Evolutionary conservation across 2,113 vertebrate species (phyloP).

Genomic region (Cyanoramphus novaezelandiae): DNA sequence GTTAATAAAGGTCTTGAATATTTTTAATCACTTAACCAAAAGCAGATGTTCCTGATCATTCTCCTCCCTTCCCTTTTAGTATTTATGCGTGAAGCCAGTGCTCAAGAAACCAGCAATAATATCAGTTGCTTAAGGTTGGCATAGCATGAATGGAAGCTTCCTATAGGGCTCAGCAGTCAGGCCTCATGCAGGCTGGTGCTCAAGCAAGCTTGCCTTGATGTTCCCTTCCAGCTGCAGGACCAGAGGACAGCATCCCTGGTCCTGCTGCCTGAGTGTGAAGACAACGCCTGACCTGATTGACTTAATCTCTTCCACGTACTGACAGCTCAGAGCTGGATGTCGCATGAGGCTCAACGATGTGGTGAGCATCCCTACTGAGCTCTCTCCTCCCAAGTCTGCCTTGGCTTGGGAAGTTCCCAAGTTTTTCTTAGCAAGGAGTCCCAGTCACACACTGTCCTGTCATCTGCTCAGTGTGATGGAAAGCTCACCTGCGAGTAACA

Average conservation of each 20-base stretch:
- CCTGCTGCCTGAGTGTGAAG: neutral
- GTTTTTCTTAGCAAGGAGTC: neutral
- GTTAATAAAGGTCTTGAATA: neutral
- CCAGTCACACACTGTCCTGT: neutral
- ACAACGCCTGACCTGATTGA: neutral
- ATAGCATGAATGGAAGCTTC: neutral
- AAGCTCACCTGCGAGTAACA: accelerated
- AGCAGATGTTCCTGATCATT: neutral
- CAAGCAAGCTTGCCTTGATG: constrained; percentile 5
- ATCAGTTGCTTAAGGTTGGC: neutral
- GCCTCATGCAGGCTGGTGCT: neutral
- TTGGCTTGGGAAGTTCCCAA: neutral
- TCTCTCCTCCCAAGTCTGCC: neutral
- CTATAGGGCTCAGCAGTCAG: neutral
- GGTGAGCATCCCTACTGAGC: neutral
- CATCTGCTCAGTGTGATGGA: accelerated
- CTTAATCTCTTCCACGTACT: neutral
- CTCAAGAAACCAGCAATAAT: constrained; percentile 18
- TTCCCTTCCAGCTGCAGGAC: neutral
- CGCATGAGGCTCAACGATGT: accelerated
- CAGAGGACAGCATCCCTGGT: neutral
- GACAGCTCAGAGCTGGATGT: neutral
- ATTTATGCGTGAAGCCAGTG: neutral
- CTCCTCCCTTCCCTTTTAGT: neutral
- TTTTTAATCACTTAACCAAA: neutral